A percentile compares a stretch with the other conserved stretches of the same genome.
phyloP scores from a whole-genome alignment of 2,113 vertebrate species.

The Phalacrocorax brasilianus region DNA sequence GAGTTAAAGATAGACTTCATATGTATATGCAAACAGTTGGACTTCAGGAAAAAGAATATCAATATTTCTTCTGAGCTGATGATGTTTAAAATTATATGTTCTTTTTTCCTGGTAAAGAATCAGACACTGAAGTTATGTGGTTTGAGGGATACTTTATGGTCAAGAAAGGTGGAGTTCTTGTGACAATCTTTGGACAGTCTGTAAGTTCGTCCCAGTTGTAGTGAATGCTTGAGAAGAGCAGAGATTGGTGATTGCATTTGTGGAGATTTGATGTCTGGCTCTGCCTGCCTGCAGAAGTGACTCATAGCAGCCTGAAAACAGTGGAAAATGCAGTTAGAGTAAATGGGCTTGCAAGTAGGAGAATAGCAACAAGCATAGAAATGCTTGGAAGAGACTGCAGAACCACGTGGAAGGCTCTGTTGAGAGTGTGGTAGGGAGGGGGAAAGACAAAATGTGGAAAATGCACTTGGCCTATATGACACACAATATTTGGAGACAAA shows the following conservation, averaged over 20 bases:
- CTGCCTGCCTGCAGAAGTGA: neutral
- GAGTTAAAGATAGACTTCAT: neutral
- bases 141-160: neutral
- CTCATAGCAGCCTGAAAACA: neutral
- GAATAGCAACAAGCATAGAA: neutral
- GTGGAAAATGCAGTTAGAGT: neutral
- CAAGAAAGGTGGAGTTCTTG: neutral
- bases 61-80: neutral
- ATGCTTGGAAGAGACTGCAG: neutral
- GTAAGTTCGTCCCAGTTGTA: neutral
- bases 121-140: neutral
- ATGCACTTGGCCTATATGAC: neutral
- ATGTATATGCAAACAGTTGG: neutral
- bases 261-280: neutral
- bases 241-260: neutral
- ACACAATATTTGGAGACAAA: neutral
- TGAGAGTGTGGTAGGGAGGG: rapidly evolving
- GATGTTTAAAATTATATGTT: neutral
- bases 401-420: neutral
- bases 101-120: neutral
- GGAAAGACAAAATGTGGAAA: neutral
- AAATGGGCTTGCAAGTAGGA: neutral
- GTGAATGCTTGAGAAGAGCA: neutral
- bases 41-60: neutral
- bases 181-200: neutral